phyloP scores from a whole-genome alignment of 1,140 invertebrate genomes.

The Campodea augens region DNA sequence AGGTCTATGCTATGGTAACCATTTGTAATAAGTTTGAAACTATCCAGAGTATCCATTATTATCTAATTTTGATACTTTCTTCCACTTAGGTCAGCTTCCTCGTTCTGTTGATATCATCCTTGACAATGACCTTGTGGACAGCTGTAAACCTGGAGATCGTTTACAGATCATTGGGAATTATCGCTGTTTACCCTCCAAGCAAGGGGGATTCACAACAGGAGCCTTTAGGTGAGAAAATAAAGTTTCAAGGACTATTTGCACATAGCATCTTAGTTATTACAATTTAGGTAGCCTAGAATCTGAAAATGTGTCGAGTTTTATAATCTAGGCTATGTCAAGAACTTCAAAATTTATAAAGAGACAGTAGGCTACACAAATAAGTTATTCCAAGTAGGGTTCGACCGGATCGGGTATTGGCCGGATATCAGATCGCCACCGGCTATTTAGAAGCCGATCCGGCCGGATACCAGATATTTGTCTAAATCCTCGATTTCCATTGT shows the following conservation, averaged over 20 bases:
- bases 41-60: not conserved
- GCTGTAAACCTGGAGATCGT: conserved; percentile 90
- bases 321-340: not conserved
- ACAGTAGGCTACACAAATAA: too few relatives aligned
- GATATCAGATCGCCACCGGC: too few relatives aligned
- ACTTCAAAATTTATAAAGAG: too few relatives aligned
- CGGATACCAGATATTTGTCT: too few relatives aligned
- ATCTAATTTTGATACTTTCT: not conserved
- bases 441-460: too few relatives aligned
- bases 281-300: not conserved
- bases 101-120: conserved; percentile 84
- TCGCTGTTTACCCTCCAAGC: conserved; percentile 82
- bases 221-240: conserved; percentile 52
- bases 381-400: too few relatives aligned
- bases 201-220: conserved; percentile 79
- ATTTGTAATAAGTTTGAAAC: too few relatives aligned
- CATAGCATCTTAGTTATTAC: not conserved
- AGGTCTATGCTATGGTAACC: not conserved
- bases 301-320: conserved; percentile 1
- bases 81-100: conserved; percentile 54
- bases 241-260: not conserved
- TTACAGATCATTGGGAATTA: conserved; percentile 88
- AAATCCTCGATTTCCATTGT: too few relatives aligned
- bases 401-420: too few relatives aligned
- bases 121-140: conserved; percentile 92